Evolutionary conservation across 2,888 invertebrate genomes (phyloP), one percentile per base, ranked within the genome.

Genomic region (Cybosia mesomella): DNA sequence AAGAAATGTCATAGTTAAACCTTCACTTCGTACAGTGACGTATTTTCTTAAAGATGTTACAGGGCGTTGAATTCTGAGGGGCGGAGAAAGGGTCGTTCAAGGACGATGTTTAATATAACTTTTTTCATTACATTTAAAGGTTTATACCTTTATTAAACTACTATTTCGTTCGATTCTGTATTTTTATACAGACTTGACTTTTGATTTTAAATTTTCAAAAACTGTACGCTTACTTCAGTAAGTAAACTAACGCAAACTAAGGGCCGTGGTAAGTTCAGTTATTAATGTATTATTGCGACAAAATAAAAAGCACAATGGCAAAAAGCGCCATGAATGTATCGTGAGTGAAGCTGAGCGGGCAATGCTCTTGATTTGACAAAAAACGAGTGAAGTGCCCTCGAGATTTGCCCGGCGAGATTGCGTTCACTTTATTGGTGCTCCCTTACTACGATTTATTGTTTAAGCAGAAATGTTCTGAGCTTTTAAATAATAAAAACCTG

Each of bases 301-400:
- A 49, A 62, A 70, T 59, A 67, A 64, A 71, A 73, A 79, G 68
- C 73, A 76, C 73, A 78, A 72, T 73, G 66, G 59, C 69, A 76
- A 76, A 79, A 81, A 82, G 71, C 60, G 71, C 69, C 75, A 76
- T 80, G 80, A 83, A 81, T 81, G 77, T 78, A 76, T 75, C 68
- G 73, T 75, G 73, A 75, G 72, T 72, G 72, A 72, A 77, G 68
- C 64, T 67, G 60, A 73, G 72, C 70, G 77, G 76, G 74, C 79
- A 82, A 76, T 76, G 83, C 83, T 82, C 85, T 86, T 85, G 85
- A 87, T 87, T 89, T 86, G 86, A 86, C 87, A 88, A 89, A 55
- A 87, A 90, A 86, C 85, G 86, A 85, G 85, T 80, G 77, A 79
- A 88, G 87, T 70, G 78, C 84, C 77, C 87, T 88, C 80, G 83